Evolutionary conservation across 1,140 invertebrate genomes (phyloP).

Genomic region (Scylla paramamosain): DNA sequence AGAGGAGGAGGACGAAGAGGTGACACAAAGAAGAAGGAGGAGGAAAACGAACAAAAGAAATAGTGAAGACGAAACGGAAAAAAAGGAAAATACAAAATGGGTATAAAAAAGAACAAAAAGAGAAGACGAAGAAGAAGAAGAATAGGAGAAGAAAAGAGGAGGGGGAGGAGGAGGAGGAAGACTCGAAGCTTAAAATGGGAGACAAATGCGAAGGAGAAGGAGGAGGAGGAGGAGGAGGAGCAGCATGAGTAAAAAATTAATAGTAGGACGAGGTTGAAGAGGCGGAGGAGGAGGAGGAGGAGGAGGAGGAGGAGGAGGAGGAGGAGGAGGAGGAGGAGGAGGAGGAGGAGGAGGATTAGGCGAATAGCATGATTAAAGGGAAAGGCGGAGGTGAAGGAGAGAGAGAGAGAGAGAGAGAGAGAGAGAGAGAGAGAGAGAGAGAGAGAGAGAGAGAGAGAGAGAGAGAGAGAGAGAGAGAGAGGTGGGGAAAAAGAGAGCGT

Average conservation of each 20-base stretch:
- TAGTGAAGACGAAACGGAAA: too few relatives aligned
- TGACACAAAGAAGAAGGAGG: too few relatives aligned
- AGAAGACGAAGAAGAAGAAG: too few relatives aligned
- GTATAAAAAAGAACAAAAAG: too few relatives aligned
- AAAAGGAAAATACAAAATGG: too few relatives aligned
- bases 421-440: background rate
- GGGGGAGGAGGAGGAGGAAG: background rate
- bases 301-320: too few relatives aligned
- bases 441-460: background rate
- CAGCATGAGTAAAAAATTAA: background rate
- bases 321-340: too few relatives aligned
- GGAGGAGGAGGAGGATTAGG: background rate
- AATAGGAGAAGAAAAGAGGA: background rate
- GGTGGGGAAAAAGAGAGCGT: background rate
- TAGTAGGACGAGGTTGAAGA: background rate
- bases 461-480: background rate
- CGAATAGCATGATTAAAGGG: background rate
- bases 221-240: background rate
- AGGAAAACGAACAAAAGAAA: too few relatives aligned
- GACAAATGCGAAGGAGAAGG: background rate
- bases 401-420: background rate
- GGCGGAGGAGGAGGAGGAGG: background rate
- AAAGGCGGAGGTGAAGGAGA: background rate
- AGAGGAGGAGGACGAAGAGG: too few relatives aligned
- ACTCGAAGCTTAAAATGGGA: background rate